A percentile compares a stretch with the other conserved stretches of the same genome.
Evolutionary conservation across 1,140 invertebrate genomes (phyloP).

Genomic region (Ips typographus): DNA sequence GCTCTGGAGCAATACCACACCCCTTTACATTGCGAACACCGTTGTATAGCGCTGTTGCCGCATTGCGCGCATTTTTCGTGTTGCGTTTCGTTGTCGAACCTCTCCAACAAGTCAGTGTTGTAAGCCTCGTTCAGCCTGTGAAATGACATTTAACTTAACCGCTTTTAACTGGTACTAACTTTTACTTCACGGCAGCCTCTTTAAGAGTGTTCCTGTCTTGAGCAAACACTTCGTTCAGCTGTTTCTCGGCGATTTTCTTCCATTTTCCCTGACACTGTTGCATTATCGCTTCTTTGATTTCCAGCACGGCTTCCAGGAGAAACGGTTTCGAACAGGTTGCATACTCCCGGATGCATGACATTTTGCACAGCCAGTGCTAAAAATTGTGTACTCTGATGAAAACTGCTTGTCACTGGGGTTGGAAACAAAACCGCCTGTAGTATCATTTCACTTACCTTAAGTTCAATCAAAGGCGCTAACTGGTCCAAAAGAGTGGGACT

Average conservation of each 20-base stretch:
- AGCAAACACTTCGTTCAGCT: constrained; percentile 57
- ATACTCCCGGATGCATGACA: constrained; percentile 50
- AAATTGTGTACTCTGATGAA: neutral
- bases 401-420: neutral
- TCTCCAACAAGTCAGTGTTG: constrained; percentile 58
- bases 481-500: constrained; percentile 65
- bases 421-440: neutral
- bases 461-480: constrained; percentile 69
- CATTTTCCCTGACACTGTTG: constrained; percentile 56
- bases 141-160: constrained; percentile 45
- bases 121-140: constrained; percentile 55
- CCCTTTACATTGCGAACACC: constrained; percentile 60
- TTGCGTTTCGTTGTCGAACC: constrained; percentile 55
- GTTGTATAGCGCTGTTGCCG: constrained; percentile 57
- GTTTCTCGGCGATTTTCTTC: constrained; percentile 60
- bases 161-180: neutral
- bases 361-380: constrained; percentile 62
- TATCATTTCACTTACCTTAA: constrained; percentile 55
- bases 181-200: constrained; percentile 54
- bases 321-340: constrained; percentile 50
- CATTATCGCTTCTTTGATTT: constrained; percentile 56
- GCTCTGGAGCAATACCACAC: constrained; percentile 61
- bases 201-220: constrained; percentile 56
- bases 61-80: constrained; percentile 57
- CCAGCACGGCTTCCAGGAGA: constrained; percentile 60